Percentiles rank a stretch among this genome's conserved stretches.
These are phyloP conservation scores for Dendroctonus valens DNA, from an alignment of 1,140 invertebrate genomes.

Conservation along the genomic window DNA sequence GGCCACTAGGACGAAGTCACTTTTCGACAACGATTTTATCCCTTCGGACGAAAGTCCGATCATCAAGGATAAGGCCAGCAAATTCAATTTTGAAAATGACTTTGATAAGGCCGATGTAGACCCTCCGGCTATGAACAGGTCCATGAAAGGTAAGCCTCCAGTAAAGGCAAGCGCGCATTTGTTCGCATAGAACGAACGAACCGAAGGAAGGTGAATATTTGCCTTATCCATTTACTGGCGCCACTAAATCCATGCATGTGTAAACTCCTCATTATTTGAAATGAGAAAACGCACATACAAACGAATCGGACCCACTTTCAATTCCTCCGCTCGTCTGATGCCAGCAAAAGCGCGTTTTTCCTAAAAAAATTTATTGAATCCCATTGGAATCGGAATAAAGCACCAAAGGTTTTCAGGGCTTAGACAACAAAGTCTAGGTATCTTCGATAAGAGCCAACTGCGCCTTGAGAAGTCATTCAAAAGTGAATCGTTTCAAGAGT, in stretches of 20 bases:
- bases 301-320: too few species aligned
- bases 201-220: too few species aligned
- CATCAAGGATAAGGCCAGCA: slow-evolving; percentile 15
- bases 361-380: background rate
- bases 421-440: slow-evolving; percentile 29
- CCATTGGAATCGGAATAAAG: background rate
- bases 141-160: slow-evolving; percentile 20
- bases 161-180: background rate
- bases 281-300: too few species aligned
- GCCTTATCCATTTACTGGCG: too few species aligned
- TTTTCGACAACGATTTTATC: slow-evolving; percentile 71
- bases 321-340: too few species aligned
- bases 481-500: slow-evolving; percentile 24
- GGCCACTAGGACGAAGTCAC: slow-evolving; percentile 52
- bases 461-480: slow-evolving; percentile 31
- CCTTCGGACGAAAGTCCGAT: slow-evolving; percentile 41
- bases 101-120: too few species aligned
- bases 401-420: slow-evolving; percentile 1
- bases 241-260: too few species aligned
- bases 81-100: slow-evolving; percentile 44
- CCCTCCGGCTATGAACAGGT: background rate
- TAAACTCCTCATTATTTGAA: too few species aligned
- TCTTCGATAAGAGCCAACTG: slow-evolving; percentile 32
- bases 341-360: too few species aligned
- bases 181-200: too few species aligned